Percentiles rank a stretch among this genome's conserved stretches.
phyloP scores from a whole-genome alignment of 2,797 vertebrate species.

The Clarias fuscus region DNA sequence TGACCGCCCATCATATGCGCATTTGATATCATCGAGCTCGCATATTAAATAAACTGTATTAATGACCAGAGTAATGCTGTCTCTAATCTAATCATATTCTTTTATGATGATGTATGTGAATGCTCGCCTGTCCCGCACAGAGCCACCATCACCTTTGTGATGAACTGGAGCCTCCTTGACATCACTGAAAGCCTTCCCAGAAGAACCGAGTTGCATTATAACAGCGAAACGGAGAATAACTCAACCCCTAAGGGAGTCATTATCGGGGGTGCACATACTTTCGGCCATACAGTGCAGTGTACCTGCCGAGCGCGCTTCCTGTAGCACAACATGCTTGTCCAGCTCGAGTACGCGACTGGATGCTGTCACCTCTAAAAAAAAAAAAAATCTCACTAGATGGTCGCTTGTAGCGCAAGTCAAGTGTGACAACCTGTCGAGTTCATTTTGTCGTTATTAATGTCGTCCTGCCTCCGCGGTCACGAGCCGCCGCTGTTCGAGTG shows the following conservation, averaged over 20 bases:
- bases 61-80: not conserved
- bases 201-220: not conserved
- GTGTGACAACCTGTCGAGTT: not conserved
- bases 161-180: not conserved
- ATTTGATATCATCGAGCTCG: not conserved
- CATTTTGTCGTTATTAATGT: not conserved
- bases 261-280: not conserved
- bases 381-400: not conserved
- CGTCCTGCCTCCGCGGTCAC: not conserved
- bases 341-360: not conserved
- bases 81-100: not conserved
- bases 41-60: not conserved
- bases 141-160: not conserved
- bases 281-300: not conserved
- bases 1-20: too few relatives aligned
- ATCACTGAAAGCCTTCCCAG: not conserved
- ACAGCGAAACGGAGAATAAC: not conserved
- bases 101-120: not conserved
- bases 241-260: not conserved
- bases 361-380: not conserved
- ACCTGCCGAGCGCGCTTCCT: too few relatives aligned
- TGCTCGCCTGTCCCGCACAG: not conserved
- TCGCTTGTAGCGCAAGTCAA: not conserved
- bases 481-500: not conserved
- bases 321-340: too few relatives aligned